These are phyloP conservation scores for Cottoperca gobio DNA, from an alignment of 2,797 vertebrate genomes.

Conservation along the genomic window DNA sequence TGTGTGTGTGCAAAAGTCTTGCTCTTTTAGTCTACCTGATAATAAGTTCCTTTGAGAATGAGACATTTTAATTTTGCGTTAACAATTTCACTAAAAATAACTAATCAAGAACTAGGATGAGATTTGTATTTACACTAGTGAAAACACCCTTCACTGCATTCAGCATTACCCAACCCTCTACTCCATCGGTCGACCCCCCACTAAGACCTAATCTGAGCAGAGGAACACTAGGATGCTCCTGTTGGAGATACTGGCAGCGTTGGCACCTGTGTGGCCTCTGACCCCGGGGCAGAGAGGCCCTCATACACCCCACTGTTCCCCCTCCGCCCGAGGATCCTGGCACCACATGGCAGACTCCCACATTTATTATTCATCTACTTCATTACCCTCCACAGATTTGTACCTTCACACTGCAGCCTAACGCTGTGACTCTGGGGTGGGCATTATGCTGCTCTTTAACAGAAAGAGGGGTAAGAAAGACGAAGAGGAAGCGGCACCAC, in stretches of 20 bases:
- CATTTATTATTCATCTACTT: conserved; percentile 73
- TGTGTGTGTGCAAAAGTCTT: neutral
- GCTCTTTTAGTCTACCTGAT: too few species aligned
- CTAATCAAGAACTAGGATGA: neutral
- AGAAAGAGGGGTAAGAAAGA: conserved; percentile 30
- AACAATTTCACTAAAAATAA: neutral
- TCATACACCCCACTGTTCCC: conserved; percentile 32
- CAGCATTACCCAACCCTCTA: neutral
- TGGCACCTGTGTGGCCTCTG: conserved; percentile 59
- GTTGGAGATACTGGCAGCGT: conserved; percentile 35
- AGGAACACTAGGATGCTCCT: conserved; percentile 35
- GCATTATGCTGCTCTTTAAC: conserved; percentile 38
- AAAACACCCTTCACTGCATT: neutral
- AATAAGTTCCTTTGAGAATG: too few species aligned
- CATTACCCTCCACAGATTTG: conserved; percentile 57
- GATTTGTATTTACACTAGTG: neutral
- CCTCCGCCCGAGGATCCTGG: conserved; percentile 43
- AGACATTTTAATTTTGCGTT: neutral
- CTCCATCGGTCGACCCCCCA: neutral
- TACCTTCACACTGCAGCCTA: conserved; percentile 28
- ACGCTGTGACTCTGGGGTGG: conserved; percentile 39
- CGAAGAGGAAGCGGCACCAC: conserved; percentile 19
- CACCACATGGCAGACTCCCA: conserved; percentile 64
- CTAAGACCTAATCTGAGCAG: conserved; percentile 39
- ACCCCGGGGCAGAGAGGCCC: conserved; percentile 40